These are phyloP conservation scores for Acrossocheilus wenchowensis DNA, from an alignment of 2,797 vertebrate genomes.

Conservation along the genomic window DNA sequence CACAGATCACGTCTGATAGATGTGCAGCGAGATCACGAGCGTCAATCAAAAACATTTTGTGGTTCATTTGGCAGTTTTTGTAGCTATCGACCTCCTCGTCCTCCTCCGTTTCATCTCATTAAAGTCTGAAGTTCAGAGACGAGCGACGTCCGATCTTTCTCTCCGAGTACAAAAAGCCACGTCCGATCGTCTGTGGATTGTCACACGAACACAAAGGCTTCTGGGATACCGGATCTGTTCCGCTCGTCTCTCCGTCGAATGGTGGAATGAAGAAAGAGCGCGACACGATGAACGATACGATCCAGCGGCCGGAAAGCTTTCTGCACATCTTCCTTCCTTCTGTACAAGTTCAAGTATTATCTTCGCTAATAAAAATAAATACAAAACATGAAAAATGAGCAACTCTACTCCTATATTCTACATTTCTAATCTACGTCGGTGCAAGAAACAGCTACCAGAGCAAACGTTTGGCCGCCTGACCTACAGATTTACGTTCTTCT, in stretches of 20 bases:
- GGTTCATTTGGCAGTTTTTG: constrained; percentile 80
- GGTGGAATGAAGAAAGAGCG: constrained; percentile 68
- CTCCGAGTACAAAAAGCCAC: constrained; percentile 72
- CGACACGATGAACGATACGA: constrained; percentile 73
- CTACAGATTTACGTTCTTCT: constrained; percentile 78
- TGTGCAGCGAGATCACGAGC: constrained; percentile 48
- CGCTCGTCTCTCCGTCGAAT: constrained; percentile 67
- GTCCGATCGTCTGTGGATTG: constrained; percentile 74
- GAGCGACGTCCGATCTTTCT: constrained; percentile 50
- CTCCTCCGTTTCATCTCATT: constrained; percentile 42
- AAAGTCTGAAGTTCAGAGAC: constrained; percentile 52
- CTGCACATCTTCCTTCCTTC: constrained; percentile 60
- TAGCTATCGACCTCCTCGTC: constrained; percentile 72
- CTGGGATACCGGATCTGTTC: constrained; percentile 71
- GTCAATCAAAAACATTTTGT: constrained; percentile 42
- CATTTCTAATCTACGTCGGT: constrained; percentile 75
- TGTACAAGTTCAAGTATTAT: constrained; percentile 80
- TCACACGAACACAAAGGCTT: constrained; percentile 82
- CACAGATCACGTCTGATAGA: constrained; percentile 49
- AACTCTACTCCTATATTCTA: constrained; percentile 76
- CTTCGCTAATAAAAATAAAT: constrained; percentile 61
- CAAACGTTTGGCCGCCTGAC: constrained; percentile 80
- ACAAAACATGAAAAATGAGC: constrained; percentile 76
- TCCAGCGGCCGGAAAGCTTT: constrained; percentile 75
- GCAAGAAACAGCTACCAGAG: constrained; percentile 79